A percentile compares a stretch with the other conserved stretches of the same genome.
Evolutionary conservation across 30 jellyfish, hydroid and myxozoan genomes (phyloP).

Genomic region (Catostylus mosaicus): DNA sequence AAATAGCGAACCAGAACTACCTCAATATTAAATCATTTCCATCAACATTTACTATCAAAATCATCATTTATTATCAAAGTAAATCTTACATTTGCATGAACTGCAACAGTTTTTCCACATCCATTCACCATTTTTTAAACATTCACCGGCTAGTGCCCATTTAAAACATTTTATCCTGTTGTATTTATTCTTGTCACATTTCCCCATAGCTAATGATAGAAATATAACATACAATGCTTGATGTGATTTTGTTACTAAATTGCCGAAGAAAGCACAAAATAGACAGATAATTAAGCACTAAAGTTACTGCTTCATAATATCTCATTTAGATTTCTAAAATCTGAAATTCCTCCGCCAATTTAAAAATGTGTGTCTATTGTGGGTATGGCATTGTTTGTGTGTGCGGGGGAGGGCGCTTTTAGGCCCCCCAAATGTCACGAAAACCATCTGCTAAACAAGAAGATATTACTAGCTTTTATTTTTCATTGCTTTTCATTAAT

Average conservation of each 20-base stretch:
- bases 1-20: neutral
- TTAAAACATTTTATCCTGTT: conserved; percentile 16
- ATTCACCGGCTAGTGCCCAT: conserved; percentile 59
- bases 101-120: conserved; percentile 66
- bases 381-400: neutral
- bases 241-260: neutral
- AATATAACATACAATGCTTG: neutral
- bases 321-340: neutral
- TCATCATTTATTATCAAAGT: neutral
- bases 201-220: conserved; percentile 28
- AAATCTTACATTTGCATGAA: conserved; percentile 36
- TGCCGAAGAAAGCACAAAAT: neutral
- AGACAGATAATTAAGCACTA: neutral
- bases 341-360: no score
- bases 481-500: neutral
- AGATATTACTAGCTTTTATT: neutral
- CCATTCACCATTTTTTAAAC: conserved; percentile 38
- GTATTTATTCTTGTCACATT: conserved; percentile 21
- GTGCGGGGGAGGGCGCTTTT: neutral
- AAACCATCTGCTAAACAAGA: neutral
- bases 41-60: neutral
- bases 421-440: neutral
- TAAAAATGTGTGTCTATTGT: no score
- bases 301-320: neutral
- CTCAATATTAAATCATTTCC: neutral